Percentiles rank a stretch among this genome's conserved stretches.
phyloP scores from a whole-genome alignment of 1,140 invertebrate genomes.

The Microvelia longipes region DNA sequence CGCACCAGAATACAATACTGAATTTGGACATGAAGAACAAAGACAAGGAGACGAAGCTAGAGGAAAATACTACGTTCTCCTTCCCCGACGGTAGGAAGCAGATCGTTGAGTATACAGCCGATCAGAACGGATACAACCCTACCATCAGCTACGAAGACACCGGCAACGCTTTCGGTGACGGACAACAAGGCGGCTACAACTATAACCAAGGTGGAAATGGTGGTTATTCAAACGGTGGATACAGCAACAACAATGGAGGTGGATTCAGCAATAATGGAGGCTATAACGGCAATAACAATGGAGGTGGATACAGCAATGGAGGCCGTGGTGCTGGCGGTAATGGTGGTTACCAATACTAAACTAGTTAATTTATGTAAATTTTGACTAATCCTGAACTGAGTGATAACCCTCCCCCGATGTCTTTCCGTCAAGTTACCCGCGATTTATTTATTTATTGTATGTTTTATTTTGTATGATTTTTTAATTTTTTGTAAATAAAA shows the following conservation, averaged over 20 bases:
- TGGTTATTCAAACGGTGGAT: background rate
- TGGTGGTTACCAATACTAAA: background rate
- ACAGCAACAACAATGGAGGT: background rate
- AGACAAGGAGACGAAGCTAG: slow-evolving; percentile 59
- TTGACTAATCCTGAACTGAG: background rate
- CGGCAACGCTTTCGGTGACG: background rate
- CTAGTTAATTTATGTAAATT: background rate
- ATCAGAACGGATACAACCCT: slow-evolving; percentile 63
- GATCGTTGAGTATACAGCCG: slow-evolving; percentile 66
- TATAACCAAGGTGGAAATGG: background rate
- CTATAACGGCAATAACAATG: background rate
- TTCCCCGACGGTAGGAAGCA: slow-evolving; percentile 73
- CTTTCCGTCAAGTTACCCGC: background rate
- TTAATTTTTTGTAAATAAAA: background rate
- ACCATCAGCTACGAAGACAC: slow-evolving; percentile 46
- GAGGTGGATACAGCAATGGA: background rate
- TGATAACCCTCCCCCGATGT: background rate
- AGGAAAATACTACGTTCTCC: slow-evolving; percentile 66
- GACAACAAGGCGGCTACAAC: slow-evolving; percentile 2
- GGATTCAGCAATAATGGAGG: background rate
- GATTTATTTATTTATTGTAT: background rate
- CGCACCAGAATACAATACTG: slow-evolving; percentile 53
- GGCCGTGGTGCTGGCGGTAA: background rate
- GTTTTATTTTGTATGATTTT: background rate
- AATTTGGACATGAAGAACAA: slow-evolving; percentile 66